phyloP scores from a whole-genome alignment of 2,888 invertebrate species.

The Tachystola acroxantha region DNA sequence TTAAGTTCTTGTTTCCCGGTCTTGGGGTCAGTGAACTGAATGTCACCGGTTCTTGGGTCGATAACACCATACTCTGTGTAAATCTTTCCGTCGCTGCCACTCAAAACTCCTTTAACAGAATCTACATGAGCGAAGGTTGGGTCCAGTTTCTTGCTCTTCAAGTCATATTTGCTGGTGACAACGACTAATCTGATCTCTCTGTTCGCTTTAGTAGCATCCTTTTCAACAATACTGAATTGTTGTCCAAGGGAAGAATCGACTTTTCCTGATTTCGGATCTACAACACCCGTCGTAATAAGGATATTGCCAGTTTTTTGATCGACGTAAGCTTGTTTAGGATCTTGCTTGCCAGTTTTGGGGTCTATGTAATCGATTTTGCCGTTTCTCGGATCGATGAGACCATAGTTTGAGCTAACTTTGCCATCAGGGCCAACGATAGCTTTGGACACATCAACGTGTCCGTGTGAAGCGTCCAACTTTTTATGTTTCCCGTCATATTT shows the following conservation, averaged over 20 bases:
- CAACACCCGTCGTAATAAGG: conserved; percentile 79
- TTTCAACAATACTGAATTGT: conserved; percentile 81
- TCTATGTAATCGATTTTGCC: conserved; percentile 81
- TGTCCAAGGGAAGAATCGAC: conserved; percentile 82
- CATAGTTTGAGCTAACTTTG: conserved; percentile 79
- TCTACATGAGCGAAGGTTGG: conserved; percentile 75
- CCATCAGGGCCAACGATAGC: conserved; percentile 79
- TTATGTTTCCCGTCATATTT: conserved; percentile 80
- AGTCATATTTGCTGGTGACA: conserved; percentile 79
- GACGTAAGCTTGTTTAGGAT: conserved; percentile 82
- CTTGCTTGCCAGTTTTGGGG: conserved; percentile 81
- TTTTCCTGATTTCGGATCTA: conserved; percentile 82
- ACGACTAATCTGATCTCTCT: conserved; percentile 77
- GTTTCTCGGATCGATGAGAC: conserved; percentile 80
- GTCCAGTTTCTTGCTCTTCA: conserved; percentile 69
- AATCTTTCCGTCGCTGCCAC: conserved; percentile 81
- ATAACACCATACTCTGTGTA: conserved; percentile 80
- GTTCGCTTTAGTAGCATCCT: conserved; percentile 82
- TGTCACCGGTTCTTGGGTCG: conserved; percentile 79
- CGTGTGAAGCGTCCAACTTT: conserved; percentile 64
- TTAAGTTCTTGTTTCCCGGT: conserved; percentile 65
- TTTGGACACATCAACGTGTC: conserved; percentile 76
- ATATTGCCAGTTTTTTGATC: conserved; percentile 84
- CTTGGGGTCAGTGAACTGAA: conserved; percentile 57
- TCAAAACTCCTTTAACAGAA: conserved; percentile 64